Evolutionary conservation across 2,888 invertebrate species (phyloP), one percentile per base, ranked within the genome.

Genomic region (Oegoconia quadripuncta): DNA sequence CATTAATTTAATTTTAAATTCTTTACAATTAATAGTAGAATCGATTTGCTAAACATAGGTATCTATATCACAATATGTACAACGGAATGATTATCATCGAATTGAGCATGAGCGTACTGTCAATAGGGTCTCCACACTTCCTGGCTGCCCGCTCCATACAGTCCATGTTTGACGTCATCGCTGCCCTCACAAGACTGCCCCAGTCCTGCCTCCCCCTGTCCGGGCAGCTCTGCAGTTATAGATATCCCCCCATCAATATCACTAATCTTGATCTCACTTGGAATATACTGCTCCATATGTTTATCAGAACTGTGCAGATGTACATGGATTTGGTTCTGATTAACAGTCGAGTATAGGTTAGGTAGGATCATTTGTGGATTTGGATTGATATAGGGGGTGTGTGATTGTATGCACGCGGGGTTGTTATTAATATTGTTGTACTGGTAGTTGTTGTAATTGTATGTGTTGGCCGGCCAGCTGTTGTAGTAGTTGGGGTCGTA

Each of bases 291-390:
- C 51, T 92, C 92, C 50, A 91, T 55, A 50, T 91, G 75, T 67
- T 92, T 92, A 36, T 92, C 92, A 4, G 89, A 82, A 34, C 91
- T 91, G 72, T 95, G 95, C 17, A 93, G 74, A 60, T 95, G 95
- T 14, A 95, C 89, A 65, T 95, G 95, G 44, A 95, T 95, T 86
- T 95, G 94, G 73, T 95, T 95, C 74, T 95, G 95, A 69, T 95
- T 95, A 37, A 95, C 94, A 15, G 95, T 95, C 27, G 95, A 94
- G 72, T 94, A 93, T 0, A 95, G 82, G 59, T 94, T 93, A 0
- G 95, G 95, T 0, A 95, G 89, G 13, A 95, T 91, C 91, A 95
- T 92, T 40, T 91, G 90, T 2, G 92, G 89, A 37, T 83, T 83
- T 0, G 92, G 89, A 52, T 89, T 90, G 41, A 90, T 88, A 72